Evolutionary conservation across 2,797 vertebrate species (phyloP), one percentile per base, ranked within the genome.

Genomic region (Mus minutoides): DNA sequence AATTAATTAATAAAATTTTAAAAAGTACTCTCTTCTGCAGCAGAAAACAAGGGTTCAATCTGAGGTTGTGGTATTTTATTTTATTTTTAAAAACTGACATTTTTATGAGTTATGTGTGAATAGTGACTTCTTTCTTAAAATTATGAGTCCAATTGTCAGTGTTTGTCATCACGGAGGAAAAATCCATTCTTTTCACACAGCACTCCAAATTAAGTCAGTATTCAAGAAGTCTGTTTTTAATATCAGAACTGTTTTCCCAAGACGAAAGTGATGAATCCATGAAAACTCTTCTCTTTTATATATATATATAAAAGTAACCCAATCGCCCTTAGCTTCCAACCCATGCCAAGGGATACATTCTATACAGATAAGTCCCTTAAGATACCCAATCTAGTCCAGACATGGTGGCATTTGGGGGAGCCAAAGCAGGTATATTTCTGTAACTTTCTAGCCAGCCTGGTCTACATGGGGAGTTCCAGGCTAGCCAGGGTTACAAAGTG

Each of bases 171-270:
- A 56, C 0, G 26, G 22, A 88, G 76, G 78, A 67, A 78, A 60
- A 79, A 67, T 64, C 22, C 52, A 54, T 64, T 49, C 16, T 26
- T 52, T 64, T n/a, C 52, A 54, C 17, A 54, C 24, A 69, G 37
- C 31, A 87, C 43, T 90, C 5, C 86, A 64, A 87, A 89, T 69
- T 17, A 91, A 95, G 75, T 26, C 2, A 89, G 37, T n/a, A 89
- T 56, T 92, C 46, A 79, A 94, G 29, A 95, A 90, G 52, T 11
- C 54, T 16, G 67, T 29, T 93, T 88, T 76, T 16, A 91, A 91
- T 78, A 93, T 94, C 75, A 83, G 80, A 90, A 93, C 78, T 87
- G 29, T 40, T 46, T 85, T 85, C 83, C 52, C 26, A 91, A 94
- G 56, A 94, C 73, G 43, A 73, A 88, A 52, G 40, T 88, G 80